Evolutionary conservation across 2,113 vertebrate genomes (phyloP), one percentile per base, ranked within the genome.

Genomic region (Leptosomus discolor): DNA sequence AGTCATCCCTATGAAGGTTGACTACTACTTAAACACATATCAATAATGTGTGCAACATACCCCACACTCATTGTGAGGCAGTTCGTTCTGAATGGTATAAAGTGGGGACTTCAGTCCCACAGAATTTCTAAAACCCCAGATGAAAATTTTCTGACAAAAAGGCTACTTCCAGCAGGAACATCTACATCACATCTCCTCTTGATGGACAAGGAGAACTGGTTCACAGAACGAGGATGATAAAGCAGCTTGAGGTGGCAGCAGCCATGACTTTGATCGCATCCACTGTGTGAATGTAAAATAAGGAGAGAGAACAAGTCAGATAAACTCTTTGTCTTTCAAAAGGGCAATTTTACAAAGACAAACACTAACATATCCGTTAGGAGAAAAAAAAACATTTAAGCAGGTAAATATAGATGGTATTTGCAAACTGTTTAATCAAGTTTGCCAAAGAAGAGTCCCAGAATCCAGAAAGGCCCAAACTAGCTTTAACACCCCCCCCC

Each of bases 141-240:
- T 79, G 63, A 64, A 41, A 53, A 37, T 81, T 91, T 87, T 41
- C 60, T 91, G 60, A 54, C 64, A 89, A 69, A 91, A 89, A 77
- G 41, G 58, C 54, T 74, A 11, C 54, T 43, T 86, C 41, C 64
- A 84, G 36, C 58, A 87, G 80, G 41, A 70, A 53, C 56, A 60
- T 20, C 83, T 75, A 37, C 48, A 37, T 61, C 46, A 21, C 6
- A 0, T 77, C 80, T 89, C n/a, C 3, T 81, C 73, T 54, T 79
- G 85, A 46, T 15, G 51, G 60, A 22, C 10, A 8, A 74, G 67
- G 84, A 83, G 68, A 87, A 69, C 32, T n/a, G 2, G 2, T 43
- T 84, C 63, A 48, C 22, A 18, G 54, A 53, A 39, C 2, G 2
- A 78, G 64, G 51, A 41, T 8, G 10, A 39, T 54, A 69, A 78